These are phyloP conservation scores for Scolopax bukidnonensis DNA, from an alignment of 2,797 vertebrate species.

Conservation along the genomic window DNA sequence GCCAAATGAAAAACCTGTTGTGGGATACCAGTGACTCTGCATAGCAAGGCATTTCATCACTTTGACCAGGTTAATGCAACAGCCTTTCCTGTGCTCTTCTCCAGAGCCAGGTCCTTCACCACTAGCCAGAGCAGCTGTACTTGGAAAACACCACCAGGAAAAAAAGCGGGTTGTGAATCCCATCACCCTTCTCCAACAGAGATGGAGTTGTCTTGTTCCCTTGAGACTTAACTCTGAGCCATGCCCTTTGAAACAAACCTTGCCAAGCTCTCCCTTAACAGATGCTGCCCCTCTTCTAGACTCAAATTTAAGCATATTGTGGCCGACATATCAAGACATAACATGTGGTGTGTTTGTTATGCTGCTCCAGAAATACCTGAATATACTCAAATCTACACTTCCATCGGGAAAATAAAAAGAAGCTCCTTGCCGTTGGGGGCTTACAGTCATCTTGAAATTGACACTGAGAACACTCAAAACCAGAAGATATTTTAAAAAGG, in stretches of 20 bases:
- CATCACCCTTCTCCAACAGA: neutral
- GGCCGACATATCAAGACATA: neutral
- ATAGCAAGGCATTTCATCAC: neutral
- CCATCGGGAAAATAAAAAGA: neutral
- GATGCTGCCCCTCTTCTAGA: neutral
- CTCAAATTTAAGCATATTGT: neutral
- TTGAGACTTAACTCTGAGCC: neutral
- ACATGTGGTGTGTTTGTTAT: neutral
- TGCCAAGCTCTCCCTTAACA: neutral
- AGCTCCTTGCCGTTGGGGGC: neutral
- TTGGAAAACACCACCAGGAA: neutral
- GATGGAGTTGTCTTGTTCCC: neutral
- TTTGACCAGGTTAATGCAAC: neutral
- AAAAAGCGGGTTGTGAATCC: neutral
- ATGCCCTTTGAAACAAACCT: neutral
- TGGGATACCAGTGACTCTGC: neutral
- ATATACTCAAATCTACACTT: neutral
- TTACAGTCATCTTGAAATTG: neutral
- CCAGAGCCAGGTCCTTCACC: neutral
- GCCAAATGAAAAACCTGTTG: neutral
- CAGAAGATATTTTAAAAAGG: neutral
- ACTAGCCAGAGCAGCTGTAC: neutral
- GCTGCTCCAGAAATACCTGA: neutral
- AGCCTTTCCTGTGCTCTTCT: neutral
- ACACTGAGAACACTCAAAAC: neutral